Base-by-base conservation (phyloP, 2,113 vertebrate species). In the Reinhardtius hippoglossoides region DNA sequence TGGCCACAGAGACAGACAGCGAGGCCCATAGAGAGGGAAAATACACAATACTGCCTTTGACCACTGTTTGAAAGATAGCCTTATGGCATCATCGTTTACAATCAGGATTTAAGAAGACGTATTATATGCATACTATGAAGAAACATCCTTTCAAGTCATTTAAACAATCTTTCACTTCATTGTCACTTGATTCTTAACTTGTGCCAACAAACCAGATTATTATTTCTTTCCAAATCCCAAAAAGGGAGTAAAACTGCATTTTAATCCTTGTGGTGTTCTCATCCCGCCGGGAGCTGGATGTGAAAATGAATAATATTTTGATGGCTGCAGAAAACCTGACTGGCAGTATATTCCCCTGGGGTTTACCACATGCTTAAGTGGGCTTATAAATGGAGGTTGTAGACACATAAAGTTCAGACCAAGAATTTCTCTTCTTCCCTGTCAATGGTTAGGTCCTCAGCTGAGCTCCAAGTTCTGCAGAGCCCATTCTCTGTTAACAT, bases 31-130 rank as follows among this genome's bases (percentile, higher is more conserved):
- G 80, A 77, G 61, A 59, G 76, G 74, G 62, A 73, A 70, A 77
- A 78, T 56, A 27, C 82, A 89, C 86, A 89, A 85, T 83, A 79
- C 77, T 65, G 60, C 82, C 78, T 87, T 82, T 90, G 71, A 90
- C 69, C 63, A 48, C 66, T 77, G 57, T 78, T 68, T 74, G 59
- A 83, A 76, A 52, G 74, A 54, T 71, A 31, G 40, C 57, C 52
- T 37, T 74, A 44, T 70, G 35, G 44, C 31, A 66, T 73, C 31
- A 15, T 74, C 40, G 15, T 54, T 81, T 66, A 35, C 71, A 71
- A 63, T 72, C 65, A 54, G 54, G 66, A 48, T 76, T 65, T 70
- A 67, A 65, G 18, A 70, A 23, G 7, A 57, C 2, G 55, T 58
- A 57, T 72, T 62, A n/a, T 9, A 57, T 64, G 31, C n/a, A 44